Evolutionary conservation across 1,140 invertebrate species (phyloP), one percentile per base, ranked within the genome.

Genomic region (Pseudomyrmex concolor): DNA sequence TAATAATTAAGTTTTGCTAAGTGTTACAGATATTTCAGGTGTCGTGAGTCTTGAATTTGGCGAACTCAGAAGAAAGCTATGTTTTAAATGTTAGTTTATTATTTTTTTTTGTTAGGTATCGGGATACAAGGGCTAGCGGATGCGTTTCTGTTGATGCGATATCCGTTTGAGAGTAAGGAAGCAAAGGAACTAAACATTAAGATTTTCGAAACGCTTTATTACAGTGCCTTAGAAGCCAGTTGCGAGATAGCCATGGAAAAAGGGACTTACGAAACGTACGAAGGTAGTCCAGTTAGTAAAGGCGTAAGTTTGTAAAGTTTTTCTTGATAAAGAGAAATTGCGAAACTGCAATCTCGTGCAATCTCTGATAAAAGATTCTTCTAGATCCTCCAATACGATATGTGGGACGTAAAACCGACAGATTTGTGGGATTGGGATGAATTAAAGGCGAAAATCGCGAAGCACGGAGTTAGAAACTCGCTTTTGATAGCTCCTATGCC

Each of bases 171-270:
- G 88, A 97, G 97, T 91, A 95, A 96, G 67, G 96, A 98, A 92
- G 98, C 99, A 0, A 95, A 96, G 81, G 94, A 97, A 86, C 93
- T 99, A 2, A 99, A 99, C 94, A 97, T 97, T 86, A 97, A 99
- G 92, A 99, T 99, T 83, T 99, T 99, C 94, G 99, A 99, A 95
- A 99, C 99, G 0, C 97, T 99, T 77, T 99, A 99, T 93, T 99
- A 97, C 94, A 98, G 97, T n/a, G 98, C 99, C 2, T 93, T 99
- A 84, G 98, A 99, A 94, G 97, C 98, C 0, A 99, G 98, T 92
- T 99, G 98, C 95, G 99, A 99, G 94, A 94, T 99, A 64, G 98
- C 99, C 13, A 95, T 98, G 93, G 95, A 96, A 91, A 92, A 96
- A 83, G 99, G 99, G 8, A 93, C 97, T 0, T 99, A 99, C 92